Base-by-base conservation (phyloP, 2,888 invertebrate genomes). In the Spatulosminthurus flaviceps region DNA sequence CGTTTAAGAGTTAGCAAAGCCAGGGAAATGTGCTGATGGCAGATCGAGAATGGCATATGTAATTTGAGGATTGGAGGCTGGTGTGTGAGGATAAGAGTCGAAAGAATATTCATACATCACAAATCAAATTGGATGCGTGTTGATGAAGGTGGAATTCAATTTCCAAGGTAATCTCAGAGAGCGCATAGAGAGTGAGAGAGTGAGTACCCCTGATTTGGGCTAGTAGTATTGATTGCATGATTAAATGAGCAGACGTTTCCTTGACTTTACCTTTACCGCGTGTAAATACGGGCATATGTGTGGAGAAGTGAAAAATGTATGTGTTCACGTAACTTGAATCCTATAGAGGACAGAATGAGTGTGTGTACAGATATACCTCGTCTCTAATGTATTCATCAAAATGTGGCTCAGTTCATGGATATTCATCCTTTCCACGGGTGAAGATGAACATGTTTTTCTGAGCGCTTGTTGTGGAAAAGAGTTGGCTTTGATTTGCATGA, bases 91-190 rank as follows among this genome's bases (percentile, higher is more conserved):
- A 26, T 69, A 76, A 43, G 28, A 51, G 69, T 61, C 41, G 34
- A 34, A 75, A 75, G 75, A 75, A 75, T 75, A 75, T 75, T 75
- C 75, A 66, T 75, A 64, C 75, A 66, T 77, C 71, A 71, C 42
- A 80, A 80, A 80, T 77, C 77, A 70, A 76, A 80, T 80, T 77
- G 72, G 43, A 76, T 64, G 60, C 21, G 43, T 77, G 61, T 70
- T 76, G 76, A 76, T 79, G 79, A 77, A 77, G 79, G 61, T 72
- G 9, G 71, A 80, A 77, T 76, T 80, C 34, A 80, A 80, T 80
- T 80, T 77, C 72, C 13, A 61, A 66, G 66, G 72, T 70, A 77
- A 71, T 77, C 70, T 71, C 26, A 19, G 61, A n/a, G 16, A 22
- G 22, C 24, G 22, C 21, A 42, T 7, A n/a, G 61, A 28, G 29